A percentile compares a stretch with the other conserved stretches of the same genome.
Conservation (phyloP, 2,113 vertebrate genomes). For the Daboia siamensis region DNA sequence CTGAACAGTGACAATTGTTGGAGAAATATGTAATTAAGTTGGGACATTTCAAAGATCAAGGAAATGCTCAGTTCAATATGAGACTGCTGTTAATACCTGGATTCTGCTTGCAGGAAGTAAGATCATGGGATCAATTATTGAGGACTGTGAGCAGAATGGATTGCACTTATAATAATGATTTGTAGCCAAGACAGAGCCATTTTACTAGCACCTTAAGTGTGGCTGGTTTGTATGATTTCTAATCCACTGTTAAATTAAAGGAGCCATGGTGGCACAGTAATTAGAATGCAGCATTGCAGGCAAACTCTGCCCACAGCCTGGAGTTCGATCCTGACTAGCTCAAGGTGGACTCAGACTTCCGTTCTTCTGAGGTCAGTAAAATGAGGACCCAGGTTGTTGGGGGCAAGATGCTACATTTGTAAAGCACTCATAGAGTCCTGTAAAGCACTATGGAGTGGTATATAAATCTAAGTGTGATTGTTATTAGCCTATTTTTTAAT, state of each 20-base stretch:
- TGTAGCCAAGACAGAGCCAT: not conserved
- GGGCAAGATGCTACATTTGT: too few species aligned
- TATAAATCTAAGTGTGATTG: not conserved
- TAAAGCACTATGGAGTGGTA: not conserved
- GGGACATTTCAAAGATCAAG: not conserved
- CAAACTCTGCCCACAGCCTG: too few species aligned
- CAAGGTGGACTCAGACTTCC: too few species aligned
- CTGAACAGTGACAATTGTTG: not conserved
- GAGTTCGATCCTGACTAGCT: too few species aligned
- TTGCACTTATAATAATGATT: not conserved
- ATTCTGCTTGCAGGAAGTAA: not conserved
- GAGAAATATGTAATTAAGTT: not conserved
- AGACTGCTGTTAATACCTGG: not conserved
- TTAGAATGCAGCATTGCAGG: too few species aligned
- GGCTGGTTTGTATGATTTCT: not conserved
- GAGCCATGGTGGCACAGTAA: too few species aligned
- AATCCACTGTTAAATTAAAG: not conserved
- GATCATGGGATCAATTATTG: not conserved
- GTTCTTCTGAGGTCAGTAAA: too few species aligned
- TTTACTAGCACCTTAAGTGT: not conserved
- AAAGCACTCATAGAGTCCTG: not conserved
- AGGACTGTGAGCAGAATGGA: not conserved
- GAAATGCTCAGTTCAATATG: not conserved
- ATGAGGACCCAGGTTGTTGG: too few species aligned
- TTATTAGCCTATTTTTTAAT: not conserved